These are phyloP conservation scores for Daktulosphaira vitifoliae DNA, from an alignment of 1,140 invertebrate genomes.

Conservation along the genomic window DNA sequence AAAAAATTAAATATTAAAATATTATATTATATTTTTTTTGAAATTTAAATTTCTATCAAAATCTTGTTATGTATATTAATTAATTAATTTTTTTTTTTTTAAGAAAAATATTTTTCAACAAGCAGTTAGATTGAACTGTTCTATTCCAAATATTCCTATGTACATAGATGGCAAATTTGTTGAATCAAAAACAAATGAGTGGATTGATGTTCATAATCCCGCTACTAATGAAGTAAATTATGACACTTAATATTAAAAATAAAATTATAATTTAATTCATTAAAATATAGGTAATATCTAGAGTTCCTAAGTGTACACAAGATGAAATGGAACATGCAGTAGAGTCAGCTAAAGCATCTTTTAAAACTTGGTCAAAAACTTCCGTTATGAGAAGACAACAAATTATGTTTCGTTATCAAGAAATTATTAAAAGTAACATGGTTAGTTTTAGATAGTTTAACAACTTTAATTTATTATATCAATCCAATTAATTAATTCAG, in stretches of 20 bases:
- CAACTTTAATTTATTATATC: neutral
- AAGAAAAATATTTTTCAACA: slow-evolving; percentile 21
- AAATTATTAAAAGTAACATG: slow-evolving; percentile 67
- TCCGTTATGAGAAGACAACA: slow-evolving; percentile 91
- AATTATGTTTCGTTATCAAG: slow-evolving; percentile 87
- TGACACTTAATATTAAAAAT: neutral
- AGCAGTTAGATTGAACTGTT: slow-evolving; percentile 1
- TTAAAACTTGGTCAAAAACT: slow-evolving; percentile 77
- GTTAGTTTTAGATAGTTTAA: slow-evolving; percentile 44
- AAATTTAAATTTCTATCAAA: no score
- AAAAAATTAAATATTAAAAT: no score
- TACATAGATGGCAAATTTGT: slow-evolving; percentile 93
- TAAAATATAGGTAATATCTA: slow-evolving; percentile 52
- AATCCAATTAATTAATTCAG: no score
- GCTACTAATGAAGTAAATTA: slow-evolving; percentile 76
- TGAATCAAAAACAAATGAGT: slow-evolving; percentile 84
- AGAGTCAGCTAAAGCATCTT: slow-evolving; percentile 74
- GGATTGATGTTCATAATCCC: slow-evolving; percentile 91
- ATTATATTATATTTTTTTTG: no score
- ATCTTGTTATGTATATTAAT: no score
- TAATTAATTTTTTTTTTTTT: neutral
- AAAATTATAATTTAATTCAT: slow-evolving; percentile 39
- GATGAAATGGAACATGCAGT: slow-evolving; percentile 89
- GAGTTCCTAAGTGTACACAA: slow-evolving; percentile 84
- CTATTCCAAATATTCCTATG: slow-evolving; percentile 44